Conservation (phyloP, 2,797 vertebrate species). For the Crenichthys baileyi region DNA sequence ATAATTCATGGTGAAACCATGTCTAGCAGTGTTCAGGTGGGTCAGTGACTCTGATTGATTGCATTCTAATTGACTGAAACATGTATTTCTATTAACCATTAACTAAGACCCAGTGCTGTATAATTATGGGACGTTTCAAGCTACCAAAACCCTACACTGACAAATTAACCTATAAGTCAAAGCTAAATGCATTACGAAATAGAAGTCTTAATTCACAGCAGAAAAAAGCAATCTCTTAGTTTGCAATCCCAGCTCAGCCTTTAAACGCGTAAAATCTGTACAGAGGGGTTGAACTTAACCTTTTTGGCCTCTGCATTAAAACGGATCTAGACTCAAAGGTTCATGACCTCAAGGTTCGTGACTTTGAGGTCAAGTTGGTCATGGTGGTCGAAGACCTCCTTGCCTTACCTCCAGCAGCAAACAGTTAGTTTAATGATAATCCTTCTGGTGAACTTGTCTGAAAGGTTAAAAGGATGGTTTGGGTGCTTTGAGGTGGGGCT, state of each 20-base stretch:
- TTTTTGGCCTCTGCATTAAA: conserved; percentile 29
- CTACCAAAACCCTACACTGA: not conserved
- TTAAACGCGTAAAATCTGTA: conserved; percentile 22
- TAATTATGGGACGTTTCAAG: not conserved
- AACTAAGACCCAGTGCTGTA: too few relatives aligned
- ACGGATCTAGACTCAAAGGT: conserved; percentile 27
- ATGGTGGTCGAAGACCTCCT: not conserved
- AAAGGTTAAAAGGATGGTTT: conserved; percentile 4
- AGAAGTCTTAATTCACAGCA: not conserved
- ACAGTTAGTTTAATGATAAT: conserved; percentile 20
- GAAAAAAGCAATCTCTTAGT: conserved; percentile 13
- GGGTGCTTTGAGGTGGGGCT: not conserved
- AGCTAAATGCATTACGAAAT: not conserved
- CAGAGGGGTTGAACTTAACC: conserved; percentile 27
- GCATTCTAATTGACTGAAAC: not conserved
- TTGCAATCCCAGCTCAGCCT: conserved; percentile 13
- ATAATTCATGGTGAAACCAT: not conserved
- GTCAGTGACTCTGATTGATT: not conserved
- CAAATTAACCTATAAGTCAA: not conserved
- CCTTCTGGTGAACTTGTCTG: not conserved
- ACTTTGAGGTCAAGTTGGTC: not conserved
- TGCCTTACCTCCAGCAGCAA: not conserved
- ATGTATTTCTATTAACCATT: not conserved
- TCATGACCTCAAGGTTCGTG: conserved; percentile 25
- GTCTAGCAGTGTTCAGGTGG: not conserved